phyloP scores from a whole-genome alignment of 2,113 vertebrate species.

The Lepisosteus oculatus region DNA sequence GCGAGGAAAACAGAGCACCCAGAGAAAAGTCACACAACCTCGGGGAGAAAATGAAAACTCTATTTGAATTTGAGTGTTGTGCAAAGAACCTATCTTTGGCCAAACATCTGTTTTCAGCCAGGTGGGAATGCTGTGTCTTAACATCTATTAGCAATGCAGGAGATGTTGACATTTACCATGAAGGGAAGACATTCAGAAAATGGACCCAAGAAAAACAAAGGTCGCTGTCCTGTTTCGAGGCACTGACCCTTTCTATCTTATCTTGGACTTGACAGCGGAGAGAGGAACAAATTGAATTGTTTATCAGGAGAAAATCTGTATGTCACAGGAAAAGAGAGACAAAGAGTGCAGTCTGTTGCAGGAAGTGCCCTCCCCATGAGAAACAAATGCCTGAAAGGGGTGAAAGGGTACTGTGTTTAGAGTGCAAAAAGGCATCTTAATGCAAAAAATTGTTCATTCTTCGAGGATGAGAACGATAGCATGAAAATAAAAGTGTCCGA shows the following conservation, averaged over 20 bases:
- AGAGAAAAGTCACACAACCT: too few species aligned
- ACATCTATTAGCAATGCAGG: slow-evolving; percentile 22
- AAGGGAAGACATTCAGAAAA: slow-evolving; percentile 43
- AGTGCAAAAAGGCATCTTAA: too few species aligned
- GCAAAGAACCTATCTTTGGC: not conserved
- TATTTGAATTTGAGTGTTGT: not conserved
- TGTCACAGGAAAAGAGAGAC: not conserved
- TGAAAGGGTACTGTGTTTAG: too few species aligned
- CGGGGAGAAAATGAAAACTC: not conserved
- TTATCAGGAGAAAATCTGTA: not conserved
- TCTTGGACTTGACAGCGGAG: not conserved
- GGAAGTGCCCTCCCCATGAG: too few species aligned
- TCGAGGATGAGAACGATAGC: too few species aligned
- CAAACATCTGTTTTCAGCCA: slow-evolving; percentile 17
- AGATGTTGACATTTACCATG: slow-evolving; percentile 47
- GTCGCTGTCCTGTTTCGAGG: slow-evolving; percentile 47
- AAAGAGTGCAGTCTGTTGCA: not conserved
- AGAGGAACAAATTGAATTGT: not conserved
- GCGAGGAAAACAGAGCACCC: too few species aligned
- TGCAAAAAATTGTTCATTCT: too few species aligned
- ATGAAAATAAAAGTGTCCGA: too few species aligned
- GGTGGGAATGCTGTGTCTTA: slow-evolving; percentile 34
- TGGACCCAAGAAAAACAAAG: slow-evolving; percentile 46
- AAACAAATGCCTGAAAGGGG: too few species aligned
- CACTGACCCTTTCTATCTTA: slow-evolving; percentile 33